A percentile compares a stretch with the other conserved stretches of the same genome.
These are phyloP conservation scores for Saguinus imperator DNA, from an alignment of 2,113 vertebrate genomes.

Conservation along the genomic window DNA sequence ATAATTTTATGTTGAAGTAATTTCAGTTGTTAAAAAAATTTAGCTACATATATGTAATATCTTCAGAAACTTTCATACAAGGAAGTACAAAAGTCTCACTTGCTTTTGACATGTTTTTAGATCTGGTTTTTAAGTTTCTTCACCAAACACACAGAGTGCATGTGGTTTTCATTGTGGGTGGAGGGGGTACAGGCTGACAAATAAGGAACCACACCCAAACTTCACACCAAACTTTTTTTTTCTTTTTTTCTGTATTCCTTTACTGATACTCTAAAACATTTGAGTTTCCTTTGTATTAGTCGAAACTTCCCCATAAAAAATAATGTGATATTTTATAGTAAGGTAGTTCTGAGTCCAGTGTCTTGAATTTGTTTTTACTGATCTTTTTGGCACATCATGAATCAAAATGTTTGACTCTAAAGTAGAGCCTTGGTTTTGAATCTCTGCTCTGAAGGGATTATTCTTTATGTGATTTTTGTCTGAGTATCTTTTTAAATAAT, in stretches of 20 bases:
- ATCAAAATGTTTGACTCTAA: constrained; percentile 17
- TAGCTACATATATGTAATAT: background rate
- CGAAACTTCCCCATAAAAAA: constrained; percentile 37
- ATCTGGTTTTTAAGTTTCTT: constrained; percentile 65
- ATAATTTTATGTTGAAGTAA: constrained; percentile 20
- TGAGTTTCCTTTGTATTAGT: constrained; percentile 48
- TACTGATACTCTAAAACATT: constrained; percentile 42
- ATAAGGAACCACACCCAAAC: constrained; percentile 79
- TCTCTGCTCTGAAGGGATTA: constrained; percentile 19
- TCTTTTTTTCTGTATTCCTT: background rate
- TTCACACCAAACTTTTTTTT: constrained; percentile 13
- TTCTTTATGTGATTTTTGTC: background rate
- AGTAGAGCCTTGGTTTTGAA: constrained; percentile 33
- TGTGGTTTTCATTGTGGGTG: constrained; percentile 82
- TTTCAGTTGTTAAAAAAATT: constrained; percentile 57
- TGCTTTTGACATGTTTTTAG: constrained; percentile 54
- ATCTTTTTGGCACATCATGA: constrained; percentile 49
- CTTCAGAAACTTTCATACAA: constrained; percentile 20
- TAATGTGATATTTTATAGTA: background rate
- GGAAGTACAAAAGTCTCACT: background rate
- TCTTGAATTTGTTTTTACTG: constrained; percentile 48
- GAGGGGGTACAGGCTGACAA: constrained; percentile 70
- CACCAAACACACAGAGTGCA: constrained; percentile 38
- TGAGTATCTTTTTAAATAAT: background rate
- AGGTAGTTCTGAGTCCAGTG: background rate